These are phyloP conservation scores for Aldrovandia affinis DNA, from an alignment of 2,797 vertebrate species.

Conservation along the genomic window DNA sequence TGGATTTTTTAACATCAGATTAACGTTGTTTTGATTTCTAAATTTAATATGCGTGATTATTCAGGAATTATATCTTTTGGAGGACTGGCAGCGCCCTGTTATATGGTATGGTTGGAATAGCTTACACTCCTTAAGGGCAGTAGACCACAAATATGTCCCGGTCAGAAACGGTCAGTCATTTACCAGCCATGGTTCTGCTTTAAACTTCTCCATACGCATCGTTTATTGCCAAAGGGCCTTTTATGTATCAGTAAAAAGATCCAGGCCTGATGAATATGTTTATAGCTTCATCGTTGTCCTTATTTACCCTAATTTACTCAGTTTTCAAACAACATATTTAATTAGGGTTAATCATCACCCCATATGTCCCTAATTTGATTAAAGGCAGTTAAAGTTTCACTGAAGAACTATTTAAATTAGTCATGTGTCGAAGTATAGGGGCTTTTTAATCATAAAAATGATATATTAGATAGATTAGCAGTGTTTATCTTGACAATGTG, in stretches of 20 bases:
- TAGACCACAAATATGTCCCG: slow-evolving; percentile 67
- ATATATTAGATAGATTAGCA: not conserved
- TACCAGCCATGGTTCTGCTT: slow-evolving; percentile 37
- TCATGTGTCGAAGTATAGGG: not conserved
- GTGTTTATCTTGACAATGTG: not conserved
- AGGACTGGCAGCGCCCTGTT: slow-evolving; percentile 44
- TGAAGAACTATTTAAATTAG: not conserved
- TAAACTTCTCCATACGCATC: slow-evolving; percentile 26
- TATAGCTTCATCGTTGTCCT: slow-evolving; percentile 4
- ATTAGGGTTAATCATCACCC: not conserved
- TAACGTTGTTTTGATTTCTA: slow-evolving; percentile 40
- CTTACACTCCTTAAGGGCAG: slow-evolving; percentile 49
- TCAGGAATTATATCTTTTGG: slow-evolving; percentile 40
- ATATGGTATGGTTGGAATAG: slow-evolving; percentile 52
- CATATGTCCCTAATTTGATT: not conserved
- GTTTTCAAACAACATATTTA: not conserved
- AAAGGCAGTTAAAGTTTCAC: not conserved
- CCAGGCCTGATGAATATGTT: not conserved
- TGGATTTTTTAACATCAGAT: slow-evolving; percentile 32
- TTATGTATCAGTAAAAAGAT: not conserved
- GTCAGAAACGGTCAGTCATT: slow-evolving; percentile 57
- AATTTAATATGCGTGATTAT: slow-evolving; percentile 43
- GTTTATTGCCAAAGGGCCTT: not conserved
- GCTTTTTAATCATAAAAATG: not conserved
- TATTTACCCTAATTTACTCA: not conserved